These are phyloP conservation scores for Neomonachus schauinslandi DNA, from an alignment of 2,113 vertebrate species.

Conservation along the genomic window DNA sequence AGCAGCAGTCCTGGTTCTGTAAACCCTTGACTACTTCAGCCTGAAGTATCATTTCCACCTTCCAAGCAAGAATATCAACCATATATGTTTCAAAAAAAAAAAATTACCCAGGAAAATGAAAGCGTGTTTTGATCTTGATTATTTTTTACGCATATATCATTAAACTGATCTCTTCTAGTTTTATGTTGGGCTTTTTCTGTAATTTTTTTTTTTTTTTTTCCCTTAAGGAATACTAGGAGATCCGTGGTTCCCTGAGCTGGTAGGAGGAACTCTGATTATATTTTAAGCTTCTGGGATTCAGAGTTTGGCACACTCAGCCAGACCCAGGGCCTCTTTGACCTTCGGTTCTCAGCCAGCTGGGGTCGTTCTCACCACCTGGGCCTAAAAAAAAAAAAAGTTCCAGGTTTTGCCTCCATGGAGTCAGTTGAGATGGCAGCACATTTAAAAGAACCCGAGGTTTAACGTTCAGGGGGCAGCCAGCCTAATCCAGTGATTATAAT, in stretches of 20 bases:
- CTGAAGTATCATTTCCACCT: conserved; percentile 57
- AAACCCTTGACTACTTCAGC: conserved; percentile 60
- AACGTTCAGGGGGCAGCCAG: neutral
- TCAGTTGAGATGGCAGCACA: neutral
- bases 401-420: neutral
- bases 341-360: neutral
- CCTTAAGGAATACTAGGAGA: conserved; percentile 29
- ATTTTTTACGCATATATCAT: conserved; percentile 26
- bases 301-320: neutral
- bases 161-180: conserved; percentile 34
- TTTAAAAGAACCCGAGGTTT: neutral
- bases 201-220: neutral
- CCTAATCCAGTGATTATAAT: neutral
- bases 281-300: conserved; percentile 42
- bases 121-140: conserved; percentile 37
- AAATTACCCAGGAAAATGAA: conserved; percentile 49
- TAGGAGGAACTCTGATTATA: conserved; percentile 44
- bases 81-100: neutral
- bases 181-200: neutral
- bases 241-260: neutral
- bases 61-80: conserved; percentile 50
- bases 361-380: neutral
- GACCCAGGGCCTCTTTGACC: neutral
- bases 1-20: conserved; percentile 72
- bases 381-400: neutral